Base-by-base conservation (phyloP, 2,113 vertebrate genomes). In the Panthera tigris region DNA sequence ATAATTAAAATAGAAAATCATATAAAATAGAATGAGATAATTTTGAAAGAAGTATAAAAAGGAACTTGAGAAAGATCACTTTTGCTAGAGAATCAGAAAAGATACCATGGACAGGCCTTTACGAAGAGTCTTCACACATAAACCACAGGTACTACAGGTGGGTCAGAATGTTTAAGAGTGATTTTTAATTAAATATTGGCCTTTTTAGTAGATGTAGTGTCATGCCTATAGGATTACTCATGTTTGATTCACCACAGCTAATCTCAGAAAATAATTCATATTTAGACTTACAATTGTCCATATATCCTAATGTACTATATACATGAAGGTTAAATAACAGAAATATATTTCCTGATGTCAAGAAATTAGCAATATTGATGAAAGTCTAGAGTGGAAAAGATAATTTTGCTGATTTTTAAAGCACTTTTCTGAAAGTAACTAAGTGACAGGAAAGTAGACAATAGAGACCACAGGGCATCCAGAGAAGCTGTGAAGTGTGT, bases 101-200 rank as follows among this genome's bases (percentile, higher is more conserved):
- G 12, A 1, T 33, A 41, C 6, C n/a, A 65, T 0, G 2, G 33
- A 52, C 52, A 79, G 71, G 36, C 10, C 79, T 89, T 73, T 66
- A 7, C 45, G 29, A 73, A 66, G 27, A 36, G 45, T 45, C 78
- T 69, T 68, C 14, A 23, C 15, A 71, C 2, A 45, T 55, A 73
- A 89, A 7, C 13, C 55, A 73, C 55, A 73, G 48, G 12, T 39
- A 45, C 4, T 57, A 78, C 23, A 79, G 84, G n/a, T 78, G 18
- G 29, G 21, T 16, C 39, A 48, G 57, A 89, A 92, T 29, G 3
- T 23, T 39, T 92, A 29, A 4, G 14, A 87, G 39, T 41, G 68
- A 68, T 76, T 87, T 87, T 61, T 12, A 95, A 61, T 76, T 87
- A 91, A 82, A 80, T 41, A 74, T n/a, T 95, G 14, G 41, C n/a